Conservation (phyloP, 2,888 invertebrate species). For the Sylvicola cinctus region DNA sequence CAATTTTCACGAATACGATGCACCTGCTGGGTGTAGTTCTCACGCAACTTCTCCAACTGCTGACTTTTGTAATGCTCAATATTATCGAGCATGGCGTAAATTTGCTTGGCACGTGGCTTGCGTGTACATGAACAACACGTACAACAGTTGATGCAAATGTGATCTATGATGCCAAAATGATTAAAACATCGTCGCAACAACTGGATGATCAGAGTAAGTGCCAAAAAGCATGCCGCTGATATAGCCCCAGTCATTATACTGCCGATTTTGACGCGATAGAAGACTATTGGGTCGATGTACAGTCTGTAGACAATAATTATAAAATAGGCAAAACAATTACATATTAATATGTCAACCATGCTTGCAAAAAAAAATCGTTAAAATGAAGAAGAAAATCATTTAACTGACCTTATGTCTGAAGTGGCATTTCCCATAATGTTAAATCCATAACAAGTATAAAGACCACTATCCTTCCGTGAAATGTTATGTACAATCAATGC, state of each 20-base stretch:
- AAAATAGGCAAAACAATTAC: neutral
- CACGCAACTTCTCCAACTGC: constrained; percentile 69
- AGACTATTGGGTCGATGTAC: constrained; percentile 68
- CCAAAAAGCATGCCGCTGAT: constrained; percentile 59
- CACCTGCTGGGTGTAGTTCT: constrained; percentile 84
- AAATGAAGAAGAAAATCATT: neutral
- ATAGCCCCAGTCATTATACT: constrained; percentile 66
- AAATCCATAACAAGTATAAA: constrained; percentile 67
- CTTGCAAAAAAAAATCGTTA: neutral
- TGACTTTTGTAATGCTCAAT: constrained; percentile 78
- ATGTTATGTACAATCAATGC: constrained; percentile 51
- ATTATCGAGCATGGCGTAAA: constrained; percentile 73
- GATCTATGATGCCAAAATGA: constrained; percentile 48
- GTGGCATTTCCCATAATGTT: constrained; percentile 67
- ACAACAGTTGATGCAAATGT: constrained; percentile 37
- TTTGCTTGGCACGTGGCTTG: constrained; percentile 58
- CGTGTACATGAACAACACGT: constrained; percentile 54
- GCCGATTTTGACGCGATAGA: constrained; percentile 62
- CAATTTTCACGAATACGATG: constrained; percentile 85
- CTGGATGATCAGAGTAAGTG: constrained; percentile 60
- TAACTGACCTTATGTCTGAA: constrained; percentile 33
- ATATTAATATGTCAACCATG: neutral
- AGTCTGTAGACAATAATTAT: constrained; percentile 28
- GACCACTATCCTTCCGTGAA: constrained; percentile 60
- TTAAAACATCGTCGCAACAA: constrained; percentile 45